Evolutionary conservation across 2,113 vertebrate species (phyloP).

Genomic region (Crotalus viridis): DNA sequence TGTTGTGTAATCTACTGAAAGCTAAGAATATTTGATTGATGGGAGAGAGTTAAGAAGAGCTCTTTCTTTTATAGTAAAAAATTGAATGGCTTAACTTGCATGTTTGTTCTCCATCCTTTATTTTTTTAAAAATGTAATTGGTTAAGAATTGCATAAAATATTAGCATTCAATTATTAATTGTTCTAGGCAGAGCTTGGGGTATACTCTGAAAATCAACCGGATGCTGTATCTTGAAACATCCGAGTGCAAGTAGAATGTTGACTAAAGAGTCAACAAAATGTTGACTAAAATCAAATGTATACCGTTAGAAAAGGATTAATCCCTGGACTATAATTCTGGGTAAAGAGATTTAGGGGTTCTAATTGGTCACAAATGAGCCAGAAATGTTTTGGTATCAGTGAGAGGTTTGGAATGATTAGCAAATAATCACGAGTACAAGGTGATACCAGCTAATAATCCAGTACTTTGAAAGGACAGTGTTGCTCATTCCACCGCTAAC

Average conservation of each 20-base stretch:
- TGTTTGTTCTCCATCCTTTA: background rate
- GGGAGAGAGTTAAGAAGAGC: background rate
- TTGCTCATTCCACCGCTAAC: background rate
- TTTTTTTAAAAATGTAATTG: background rate
- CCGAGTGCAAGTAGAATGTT: background rate
- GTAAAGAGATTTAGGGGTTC: background rate
- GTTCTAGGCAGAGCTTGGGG: background rate
- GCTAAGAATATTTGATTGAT: background rate
- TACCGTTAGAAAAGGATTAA: background rate
- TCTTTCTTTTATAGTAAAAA: background rate
- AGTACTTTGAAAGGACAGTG: background rate
- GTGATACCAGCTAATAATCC: background rate
- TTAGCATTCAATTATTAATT: background rate
- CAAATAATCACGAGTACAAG: background rate
- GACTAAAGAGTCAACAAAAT: background rate
- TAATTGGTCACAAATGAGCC: slow-evolving; percentile 2
- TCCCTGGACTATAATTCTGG: background rate
- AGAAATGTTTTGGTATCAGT: background rate
- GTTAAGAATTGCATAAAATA: background rate
- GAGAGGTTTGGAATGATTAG: background rate
- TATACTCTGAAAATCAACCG: background rate
- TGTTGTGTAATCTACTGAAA: background rate
- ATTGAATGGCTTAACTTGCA: background rate
- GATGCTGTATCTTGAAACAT: background rate
- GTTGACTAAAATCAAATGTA: background rate